Conservation (phyloP, 2,888 invertebrate genomes). For the Tetragonisca angustula region DNA sequence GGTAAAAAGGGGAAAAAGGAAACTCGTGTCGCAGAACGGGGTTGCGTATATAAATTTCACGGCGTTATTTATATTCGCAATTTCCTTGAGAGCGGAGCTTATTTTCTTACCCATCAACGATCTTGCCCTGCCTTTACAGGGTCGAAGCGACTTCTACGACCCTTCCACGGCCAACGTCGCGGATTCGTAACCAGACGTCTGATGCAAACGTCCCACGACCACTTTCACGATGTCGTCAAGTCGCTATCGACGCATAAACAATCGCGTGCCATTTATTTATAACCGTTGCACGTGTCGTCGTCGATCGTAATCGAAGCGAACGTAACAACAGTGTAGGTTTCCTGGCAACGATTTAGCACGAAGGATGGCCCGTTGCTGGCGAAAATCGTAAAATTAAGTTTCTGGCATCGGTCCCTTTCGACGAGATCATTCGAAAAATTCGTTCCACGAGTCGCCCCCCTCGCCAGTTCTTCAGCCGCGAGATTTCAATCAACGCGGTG, state of each 20-base stretch:
- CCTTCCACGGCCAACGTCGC: too few relatives aligned
- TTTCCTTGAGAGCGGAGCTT: slow-evolving; percentile 43
- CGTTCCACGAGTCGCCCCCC: not conserved
- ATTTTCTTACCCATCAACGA: slow-evolving; percentile 19
- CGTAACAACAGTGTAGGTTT: slow-evolving; percentile 32
- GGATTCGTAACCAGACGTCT: not conserved
- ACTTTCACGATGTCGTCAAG: slow-evolving; percentile 20
- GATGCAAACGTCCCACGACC: slow-evolving; percentile 13
- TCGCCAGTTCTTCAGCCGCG: not conserved
- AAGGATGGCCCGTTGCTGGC: slow-evolving; percentile 1
- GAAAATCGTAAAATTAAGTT: slow-evolving; percentile 32
- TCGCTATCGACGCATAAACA: slow-evolving; percentile 45
- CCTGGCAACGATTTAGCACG: slow-evolving; percentile 26
- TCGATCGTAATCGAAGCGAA: slow-evolving; percentile 50
- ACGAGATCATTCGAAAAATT: slow-evolving; percentile 8
- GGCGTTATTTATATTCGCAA: slow-evolving; percentile 54
- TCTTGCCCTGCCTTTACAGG: not conserved
- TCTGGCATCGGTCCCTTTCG: slow-evolving; percentile 27
- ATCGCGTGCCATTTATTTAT: slow-evolving; percentile 56
- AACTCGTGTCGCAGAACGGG: slow-evolving; percentile 29
- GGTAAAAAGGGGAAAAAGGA: slow-evolving; percentile 1
- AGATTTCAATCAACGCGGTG: not conserved
- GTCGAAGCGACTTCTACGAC: not conserved
- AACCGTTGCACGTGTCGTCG: slow-evolving; percentile 43
- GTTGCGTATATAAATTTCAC: slow-evolving; percentile 31